Evolutionary conservation across 2,888 invertebrate species (phyloP).

Genomic region (Drosophila birchii): DNA sequence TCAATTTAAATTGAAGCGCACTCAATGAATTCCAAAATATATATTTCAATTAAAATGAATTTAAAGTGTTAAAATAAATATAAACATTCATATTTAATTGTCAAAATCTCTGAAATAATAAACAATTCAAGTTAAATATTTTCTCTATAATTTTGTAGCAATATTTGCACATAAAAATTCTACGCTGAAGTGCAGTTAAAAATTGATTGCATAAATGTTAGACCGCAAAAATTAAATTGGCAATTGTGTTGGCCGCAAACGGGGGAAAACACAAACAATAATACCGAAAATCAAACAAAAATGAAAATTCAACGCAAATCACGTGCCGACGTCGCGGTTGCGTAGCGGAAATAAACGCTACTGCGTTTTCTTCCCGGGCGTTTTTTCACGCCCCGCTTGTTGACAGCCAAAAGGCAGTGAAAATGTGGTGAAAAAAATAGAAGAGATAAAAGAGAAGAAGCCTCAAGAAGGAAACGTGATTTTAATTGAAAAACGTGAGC

Average conservation of each 20-base stretch:
- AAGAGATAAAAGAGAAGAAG: constrained; percentile 24
- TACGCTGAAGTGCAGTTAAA: constrained; percentile 9
- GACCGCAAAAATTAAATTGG: constrained; percentile 58
- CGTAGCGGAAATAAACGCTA: constrained; percentile 60
- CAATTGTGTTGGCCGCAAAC: constrained; percentile 30
- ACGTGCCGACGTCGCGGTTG: constrained; percentile 66
- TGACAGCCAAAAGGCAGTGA: constrained; percentile 52
- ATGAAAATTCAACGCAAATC: constrained; percentile 67
- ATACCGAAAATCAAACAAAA: constrained; percentile 36
- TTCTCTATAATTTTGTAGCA: constrained; percentile 1
- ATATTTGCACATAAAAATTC: constrained; percentile 22
- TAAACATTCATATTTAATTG: constrained; percentile 8
- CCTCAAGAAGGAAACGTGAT: constrained; percentile 57
- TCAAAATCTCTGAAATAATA: background rate
- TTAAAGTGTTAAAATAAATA: background rate
- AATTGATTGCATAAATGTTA: constrained; percentile 57
- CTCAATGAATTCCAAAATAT: background rate
- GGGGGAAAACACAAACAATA: constrained; percentile 29
- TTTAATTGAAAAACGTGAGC: constrained; percentile 83
- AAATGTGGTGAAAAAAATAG: constrained; percentile 2
- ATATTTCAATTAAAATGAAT: background rate
- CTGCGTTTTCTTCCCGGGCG: constrained; percentile 41
- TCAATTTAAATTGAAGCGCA: too few species aligned
- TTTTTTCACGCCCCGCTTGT: constrained; percentile 47
- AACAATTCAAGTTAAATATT: constrained; percentile 14